phyloP scores from a whole-genome alignment of 2,113 vertebrate species.

The Platichthys flesus region DNA sequence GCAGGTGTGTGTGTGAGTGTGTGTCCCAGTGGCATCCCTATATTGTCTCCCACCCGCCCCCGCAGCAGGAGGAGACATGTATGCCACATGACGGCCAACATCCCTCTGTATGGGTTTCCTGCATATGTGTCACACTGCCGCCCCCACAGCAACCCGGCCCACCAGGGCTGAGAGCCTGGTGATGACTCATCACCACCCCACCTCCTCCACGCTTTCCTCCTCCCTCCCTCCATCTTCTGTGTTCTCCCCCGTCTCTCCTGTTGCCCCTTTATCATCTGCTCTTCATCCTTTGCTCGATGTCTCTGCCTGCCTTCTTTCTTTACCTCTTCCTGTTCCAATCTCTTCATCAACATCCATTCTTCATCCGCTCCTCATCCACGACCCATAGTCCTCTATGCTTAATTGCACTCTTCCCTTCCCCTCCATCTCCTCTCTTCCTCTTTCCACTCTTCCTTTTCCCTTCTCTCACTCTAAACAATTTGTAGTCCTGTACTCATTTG shows the following conservation, averaged over 20 bases:
- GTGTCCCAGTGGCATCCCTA: constrained; percentile 55
- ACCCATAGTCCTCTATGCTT: not conserved
- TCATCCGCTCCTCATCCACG: not conserved
- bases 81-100: constrained; percentile 43
- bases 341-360: not conserved
- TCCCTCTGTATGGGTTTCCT: constrained; percentile 51
- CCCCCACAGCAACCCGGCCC: constrained; percentile 69
- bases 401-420: not conserved
- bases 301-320: not conserved
- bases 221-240: constrained; percentile 25
- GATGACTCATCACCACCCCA: constrained; percentile 73
- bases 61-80: constrained; percentile 56
- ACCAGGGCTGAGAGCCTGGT: constrained; percentile 56
- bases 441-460: not conserved
- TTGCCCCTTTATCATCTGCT: not conserved
- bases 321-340: not conserved
- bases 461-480: constrained; percentile 20
- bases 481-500: not conserved
- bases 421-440: not conserved
- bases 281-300: constrained; percentile 16
- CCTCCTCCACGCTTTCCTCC: constrained; percentile 11
- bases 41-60: constrained; percentile 63
- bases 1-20: constrained; percentile 22
- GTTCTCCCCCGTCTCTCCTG: constrained; percentile 20
- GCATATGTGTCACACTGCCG: constrained; percentile 66